A percentile compares a stretch with the other conserved stretches of the same genome.
These are phyloP conservation scores for Capromys pilorides DNA, from an alignment of 2,797 vertebrate species.

Conservation along the genomic window DNA sequence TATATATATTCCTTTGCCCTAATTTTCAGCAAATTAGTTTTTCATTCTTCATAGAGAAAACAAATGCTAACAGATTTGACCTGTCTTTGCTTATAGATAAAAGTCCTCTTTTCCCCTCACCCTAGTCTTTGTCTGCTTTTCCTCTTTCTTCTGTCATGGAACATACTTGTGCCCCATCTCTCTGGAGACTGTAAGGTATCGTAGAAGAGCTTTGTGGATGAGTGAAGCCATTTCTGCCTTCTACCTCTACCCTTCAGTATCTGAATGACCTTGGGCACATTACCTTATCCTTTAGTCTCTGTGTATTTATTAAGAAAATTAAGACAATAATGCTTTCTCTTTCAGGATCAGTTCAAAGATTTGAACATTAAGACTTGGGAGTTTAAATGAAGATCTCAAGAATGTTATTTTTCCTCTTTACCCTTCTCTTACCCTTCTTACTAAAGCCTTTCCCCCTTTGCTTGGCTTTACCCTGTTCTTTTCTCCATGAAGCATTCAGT, in stretches of 20 bases:
- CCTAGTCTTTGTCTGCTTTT: background rate
- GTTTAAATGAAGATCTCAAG: background rate
- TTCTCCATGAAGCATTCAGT: background rate
- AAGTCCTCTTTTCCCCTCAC: background rate
- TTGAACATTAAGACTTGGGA: conserved; percentile 38
- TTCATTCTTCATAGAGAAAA: background rate
- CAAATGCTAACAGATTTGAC: background rate
- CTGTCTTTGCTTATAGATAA: background rate
- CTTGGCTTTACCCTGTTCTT: background rate
- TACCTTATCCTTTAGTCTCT: background rate
- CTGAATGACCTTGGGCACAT: background rate
- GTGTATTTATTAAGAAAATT: background rate
- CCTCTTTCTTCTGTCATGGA: background rate
- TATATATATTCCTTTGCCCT: background rate
- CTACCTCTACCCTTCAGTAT: background rate
- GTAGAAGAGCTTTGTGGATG: background rate
- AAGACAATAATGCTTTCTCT: background rate
- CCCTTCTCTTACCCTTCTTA: background rate
- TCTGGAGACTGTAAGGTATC: background rate
- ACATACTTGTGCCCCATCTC: background rate
- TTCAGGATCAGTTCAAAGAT: conserved; percentile 16
- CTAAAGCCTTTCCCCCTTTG: background rate
- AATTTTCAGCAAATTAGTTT: background rate
- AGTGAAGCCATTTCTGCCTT: background rate
- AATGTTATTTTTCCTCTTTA: background rate